These are phyloP conservation scores for Pangasius larnaudii DNA, from an alignment of 2,797 vertebrate species.

Conservation along the genomic window DNA sequence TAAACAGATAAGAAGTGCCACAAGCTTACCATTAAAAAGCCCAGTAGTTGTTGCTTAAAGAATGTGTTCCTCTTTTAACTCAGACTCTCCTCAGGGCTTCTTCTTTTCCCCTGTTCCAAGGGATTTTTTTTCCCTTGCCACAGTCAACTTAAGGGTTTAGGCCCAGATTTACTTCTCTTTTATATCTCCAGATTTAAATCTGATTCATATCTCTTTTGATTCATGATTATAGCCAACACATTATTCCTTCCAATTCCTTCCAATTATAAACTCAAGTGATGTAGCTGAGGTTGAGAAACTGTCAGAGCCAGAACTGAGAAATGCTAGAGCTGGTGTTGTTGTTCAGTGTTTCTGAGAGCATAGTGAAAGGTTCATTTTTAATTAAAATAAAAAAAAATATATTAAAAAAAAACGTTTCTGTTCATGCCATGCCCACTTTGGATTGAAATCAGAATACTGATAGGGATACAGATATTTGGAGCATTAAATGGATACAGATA, in stretches of 20 bases:
- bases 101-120: background rate
- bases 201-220: background rate
- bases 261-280: background rate
- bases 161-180: background rate
- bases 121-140: background rate
- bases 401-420: too few relatives aligned
- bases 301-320: background rate
- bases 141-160: background rate
- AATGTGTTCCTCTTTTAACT: background rate
- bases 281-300: background rate
- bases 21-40: background rate
- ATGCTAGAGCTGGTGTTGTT: background rate
- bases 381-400: background rate
- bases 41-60: background rate
- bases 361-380: background rate
- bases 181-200: too few relatives aligned
- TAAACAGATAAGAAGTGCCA: background rate
- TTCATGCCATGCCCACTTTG: background rate
- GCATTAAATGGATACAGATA: background rate
- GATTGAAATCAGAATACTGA: background rate
- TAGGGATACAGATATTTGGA: background rate
- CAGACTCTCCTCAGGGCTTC: background rate
- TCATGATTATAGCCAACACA: background rate
- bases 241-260: background rate
- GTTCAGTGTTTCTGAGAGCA: background rate